Percentiles rank a stretch among this genome's conserved stretches.
Conservation (phyloP, 2,888 invertebrate species). For the Steinernema scapterisci region DNA sequence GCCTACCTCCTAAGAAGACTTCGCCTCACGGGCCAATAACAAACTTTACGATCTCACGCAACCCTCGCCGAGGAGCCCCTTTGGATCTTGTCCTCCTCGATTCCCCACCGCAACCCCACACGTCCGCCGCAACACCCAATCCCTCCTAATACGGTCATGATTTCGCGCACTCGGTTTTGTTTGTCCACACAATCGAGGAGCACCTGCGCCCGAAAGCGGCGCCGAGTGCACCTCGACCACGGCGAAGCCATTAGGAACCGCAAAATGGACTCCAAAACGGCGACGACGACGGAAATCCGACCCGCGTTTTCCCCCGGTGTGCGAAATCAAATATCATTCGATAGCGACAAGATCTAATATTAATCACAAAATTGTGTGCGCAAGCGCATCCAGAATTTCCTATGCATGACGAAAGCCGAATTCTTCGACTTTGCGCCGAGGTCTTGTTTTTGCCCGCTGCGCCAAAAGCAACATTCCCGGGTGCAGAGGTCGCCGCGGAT, state of each 20-base stretch:
- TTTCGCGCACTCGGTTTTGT: slow-evolving; percentile 30
- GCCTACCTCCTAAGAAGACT: not conserved
- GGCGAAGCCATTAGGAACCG: slow-evolving; percentile 17
- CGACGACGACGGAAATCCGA: slow-evolving; percentile 15
- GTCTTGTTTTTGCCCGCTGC: not conserved
- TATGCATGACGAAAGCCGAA: slow-evolving; percentile 2
- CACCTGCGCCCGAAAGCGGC: slow-evolving; percentile 6
- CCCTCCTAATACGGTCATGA: slow-evolving; percentile 29
- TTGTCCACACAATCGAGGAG: not conserved
- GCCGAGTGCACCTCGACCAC: not conserved
- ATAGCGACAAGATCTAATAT: slow-evolving; percentile 22
- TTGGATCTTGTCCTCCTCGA: no score
- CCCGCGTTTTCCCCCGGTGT: not conserved
- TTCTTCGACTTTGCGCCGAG: not conserved
- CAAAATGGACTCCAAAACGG: slow-evolving; percentile 2
- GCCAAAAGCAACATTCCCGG: slow-evolving; percentile 1
- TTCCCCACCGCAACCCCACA: no score
- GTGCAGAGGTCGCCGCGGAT: not conserved
- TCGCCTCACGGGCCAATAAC: not conserved
- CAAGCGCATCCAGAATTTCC: not conserved
- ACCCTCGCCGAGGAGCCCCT: not conserved
- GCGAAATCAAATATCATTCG: slow-evolving; percentile 31
- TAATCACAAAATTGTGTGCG: slow-evolving; percentile 31
- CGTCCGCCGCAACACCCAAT: not conserved
- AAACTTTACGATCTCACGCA: slow-evolving; percentile 28